These are phyloP conservation scores for Zeuzera pyrina DNA, from an alignment of 2,888 invertebrate species.

Conservation along the genomic window DNA sequence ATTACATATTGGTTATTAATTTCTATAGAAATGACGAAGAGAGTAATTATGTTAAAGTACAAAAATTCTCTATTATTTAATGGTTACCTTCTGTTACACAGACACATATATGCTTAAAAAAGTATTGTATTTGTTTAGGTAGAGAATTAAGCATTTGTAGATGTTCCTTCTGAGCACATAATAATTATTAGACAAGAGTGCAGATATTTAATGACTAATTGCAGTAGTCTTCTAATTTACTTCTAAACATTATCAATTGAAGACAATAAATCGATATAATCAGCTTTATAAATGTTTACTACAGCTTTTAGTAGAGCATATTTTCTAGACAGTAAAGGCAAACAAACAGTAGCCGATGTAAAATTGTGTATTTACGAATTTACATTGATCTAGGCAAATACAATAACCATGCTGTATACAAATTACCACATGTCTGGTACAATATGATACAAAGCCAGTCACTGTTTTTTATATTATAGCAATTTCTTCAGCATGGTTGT, in stretches of 20 bases:
- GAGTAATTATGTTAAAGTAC: slow-evolving; percentile 57
- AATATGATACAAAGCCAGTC: not conserved
- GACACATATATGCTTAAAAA: slow-evolving; percentile 8
- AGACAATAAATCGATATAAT: slow-evolving; percentile 34
- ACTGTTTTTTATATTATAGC: not conserved
- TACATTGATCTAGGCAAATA: slow-evolving; percentile 54
- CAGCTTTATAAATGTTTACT: too few relatives aligned
- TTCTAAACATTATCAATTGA: slow-evolving; percentile 37
- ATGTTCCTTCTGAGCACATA: too few relatives aligned
- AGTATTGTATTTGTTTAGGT: slow-evolving; percentile 15
- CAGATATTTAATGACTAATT: slow-evolving; percentile 47
- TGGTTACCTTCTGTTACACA: slow-evolving; percentile 14
- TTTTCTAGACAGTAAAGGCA: too few relatives aligned
- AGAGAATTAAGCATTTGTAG: too few relatives aligned
- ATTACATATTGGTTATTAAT: slow-evolving; percentile 48
- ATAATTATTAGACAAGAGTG: slow-evolving; percentile 44
- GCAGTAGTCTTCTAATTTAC: slow-evolving; percentile 56
- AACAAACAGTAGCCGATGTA: slow-evolving; percentile 24
- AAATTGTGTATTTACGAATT: slow-evolving; percentile 42
- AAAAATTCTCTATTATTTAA: slow-evolving; percentile 35
- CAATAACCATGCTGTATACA: too few relatives aligned
- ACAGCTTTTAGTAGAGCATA: too few relatives aligned
- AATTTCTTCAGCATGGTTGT: not conserved
- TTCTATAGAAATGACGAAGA: slow-evolving; percentile 45
- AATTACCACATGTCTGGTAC: too few relatives aligned